Conservation (phyloP, 2,797 vertebrate genomes). For the Thamnophis elegans region DNA sequence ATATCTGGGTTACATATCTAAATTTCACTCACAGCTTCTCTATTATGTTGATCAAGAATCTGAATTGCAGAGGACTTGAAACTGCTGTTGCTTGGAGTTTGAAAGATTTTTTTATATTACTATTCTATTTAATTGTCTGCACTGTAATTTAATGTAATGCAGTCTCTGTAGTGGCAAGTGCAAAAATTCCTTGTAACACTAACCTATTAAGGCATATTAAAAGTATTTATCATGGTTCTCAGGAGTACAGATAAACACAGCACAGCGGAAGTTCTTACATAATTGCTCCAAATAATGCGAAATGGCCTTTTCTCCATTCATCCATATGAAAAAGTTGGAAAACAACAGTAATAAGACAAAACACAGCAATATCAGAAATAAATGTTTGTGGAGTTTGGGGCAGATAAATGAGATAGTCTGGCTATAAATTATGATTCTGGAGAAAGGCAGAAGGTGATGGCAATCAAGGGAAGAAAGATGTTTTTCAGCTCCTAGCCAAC, state of each 20-base stretch:
- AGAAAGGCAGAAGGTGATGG: conserved; percentile 13
- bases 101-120: conserved; percentile 58
- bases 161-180: conserved; percentile 61
- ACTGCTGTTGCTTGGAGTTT: conserved; percentile 55
- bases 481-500: background rate
- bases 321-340: conserved; percentile 50
- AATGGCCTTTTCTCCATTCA: conserved; percentile 49
- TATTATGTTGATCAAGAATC: conserved; percentile 55
- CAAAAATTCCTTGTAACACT: conserved; percentile 64
- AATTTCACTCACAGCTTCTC: conserved; percentile 55
- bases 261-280: conserved; percentile 58
- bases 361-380: conserved; percentile 46
- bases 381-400: conserved; percentile 26
- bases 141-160: conserved; percentile 72
- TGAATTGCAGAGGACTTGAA: conserved; percentile 60
- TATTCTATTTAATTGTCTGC: conserved; percentile 70
- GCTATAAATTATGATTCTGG: conserved; percentile 31
- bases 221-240: conserved; percentile 74
- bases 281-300: conserved; percentile 68
- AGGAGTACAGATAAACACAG: conserved; percentile 57
- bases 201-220: conserved; percentile 75
- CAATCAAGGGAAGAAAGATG: background rate
- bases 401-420: conserved; percentile 34
- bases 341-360: conserved; percentile 46
- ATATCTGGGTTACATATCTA: conserved; percentile 57